Evolutionary conservation across 1,140 invertebrate genomes (phyloP).

Genomic region (Zaprionus ornatus): DNA sequence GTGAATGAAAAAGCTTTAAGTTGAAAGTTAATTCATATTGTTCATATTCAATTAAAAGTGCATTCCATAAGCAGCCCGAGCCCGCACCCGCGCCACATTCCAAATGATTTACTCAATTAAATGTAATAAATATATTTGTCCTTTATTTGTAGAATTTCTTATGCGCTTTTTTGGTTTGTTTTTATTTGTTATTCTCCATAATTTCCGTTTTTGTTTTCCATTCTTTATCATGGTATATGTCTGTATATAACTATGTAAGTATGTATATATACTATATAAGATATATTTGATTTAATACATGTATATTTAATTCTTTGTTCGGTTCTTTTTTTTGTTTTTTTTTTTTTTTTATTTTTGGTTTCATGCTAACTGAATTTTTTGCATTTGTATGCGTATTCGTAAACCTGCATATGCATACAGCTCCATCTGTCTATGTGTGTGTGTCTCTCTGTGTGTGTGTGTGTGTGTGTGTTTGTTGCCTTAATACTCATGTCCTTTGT

Average conservation of each 20-base stretch:
- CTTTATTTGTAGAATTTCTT: slow-evolving; percentile 77
- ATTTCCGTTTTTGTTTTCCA: slow-evolving; percentile 23
- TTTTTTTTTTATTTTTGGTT: slow-evolving; percentile 9
- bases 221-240: slow-evolving; percentile 46
- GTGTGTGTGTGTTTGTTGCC: slow-evolving; percentile 6
- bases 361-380: slow-evolving; percentile 23
- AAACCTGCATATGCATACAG: neutral
- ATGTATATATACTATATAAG: slow-evolving; percentile 32
- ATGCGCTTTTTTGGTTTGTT: slow-evolving; percentile 28
- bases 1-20: too few relatives aligned
- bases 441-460: slow-evolving; percentile 2
- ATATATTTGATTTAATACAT: slow-evolving; percentile 53
- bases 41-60: neutral
- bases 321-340: slow-evolving; percentile 1
- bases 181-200: slow-evolving; percentile 24
- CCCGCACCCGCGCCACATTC: too few relatives aligned
- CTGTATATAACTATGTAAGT: slow-evolving; percentile 58
- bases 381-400: neutral
- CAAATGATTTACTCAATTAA: slow-evolving; percentile 29
- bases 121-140: slow-evolving; percentile 81
- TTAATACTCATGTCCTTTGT: slow-evolving; percentile 17
- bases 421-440: neutral
- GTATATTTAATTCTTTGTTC: slow-evolving; percentile 32
- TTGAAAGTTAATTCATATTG: neutral
- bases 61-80: neutral